Base-by-base conservation (phyloP, 2,797 vertebrate genomes). In the Alca torda region DNA sequence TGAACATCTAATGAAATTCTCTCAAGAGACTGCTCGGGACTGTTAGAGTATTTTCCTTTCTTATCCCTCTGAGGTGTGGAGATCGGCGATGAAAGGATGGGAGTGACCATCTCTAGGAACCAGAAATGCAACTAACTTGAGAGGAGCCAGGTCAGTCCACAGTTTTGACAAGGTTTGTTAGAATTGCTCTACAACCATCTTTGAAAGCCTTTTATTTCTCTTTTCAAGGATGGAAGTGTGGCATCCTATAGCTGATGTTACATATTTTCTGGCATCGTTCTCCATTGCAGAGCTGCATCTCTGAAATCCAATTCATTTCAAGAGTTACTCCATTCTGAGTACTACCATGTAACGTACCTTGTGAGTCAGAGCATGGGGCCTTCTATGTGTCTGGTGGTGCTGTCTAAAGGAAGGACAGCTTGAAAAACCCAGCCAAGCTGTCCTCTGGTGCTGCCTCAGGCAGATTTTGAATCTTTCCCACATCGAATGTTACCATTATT, bases 301-400 rank as follows among this genome's bases (percentile, higher is more conserved):
- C 33, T 63, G 76, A 18, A 53, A 68, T 14, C 23, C 51, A 20
- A 7, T 8, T 59, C 13, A 24, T 37, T 37, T 45, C n/a, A 54
- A 23, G 45, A 50, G 41, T 10, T 13, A 4, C 28, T 5, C 4
- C 48, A 57, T 54, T 16, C 30, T 41, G 9, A 41, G 2, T 6
- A 4, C 16, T 5, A 2, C 16, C 16, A 1, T 5, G 6, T 51
- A 20, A 12, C 1, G 3, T 0, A n/a, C 51, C 28, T 45, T 2
- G 9, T 51, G 24, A 67, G 25, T 4, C 31, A 3, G 10, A 53
- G 51, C 7, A 12, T 0, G 10, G 35, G 59, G 45, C 67, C 59
- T 59, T 39, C 24, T 2, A 1, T 1, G 0, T 6, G 37, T 2
- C 37, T 69, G 64, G 6, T n/a, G 39, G 21, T 39, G 67, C 56